These are phyloP conservation scores for Cricetomys ansorgei DNA, from an alignment of 2,113 vertebrate species.

Conservation along the genomic window DNA sequence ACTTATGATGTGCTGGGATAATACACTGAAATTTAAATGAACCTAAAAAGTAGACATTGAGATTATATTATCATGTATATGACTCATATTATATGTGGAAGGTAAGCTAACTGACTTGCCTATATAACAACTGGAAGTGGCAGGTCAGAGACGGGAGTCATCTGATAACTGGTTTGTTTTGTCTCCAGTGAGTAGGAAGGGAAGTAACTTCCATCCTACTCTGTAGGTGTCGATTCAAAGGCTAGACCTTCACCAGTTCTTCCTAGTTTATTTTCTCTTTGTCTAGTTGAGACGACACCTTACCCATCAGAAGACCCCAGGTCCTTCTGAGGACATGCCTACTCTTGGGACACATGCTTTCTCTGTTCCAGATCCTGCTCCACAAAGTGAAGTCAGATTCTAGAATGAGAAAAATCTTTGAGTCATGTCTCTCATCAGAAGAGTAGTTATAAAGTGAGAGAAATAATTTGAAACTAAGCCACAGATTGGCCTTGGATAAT, in stretches of 20 bases:
- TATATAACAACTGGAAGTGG: background rate
- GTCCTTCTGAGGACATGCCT: background rate
- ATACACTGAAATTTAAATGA: background rate
- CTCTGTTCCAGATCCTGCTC: background rate
- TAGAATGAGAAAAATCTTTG: background rate
- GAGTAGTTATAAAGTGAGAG: background rate
- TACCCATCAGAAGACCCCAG: background rate
- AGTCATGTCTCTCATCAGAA: background rate
- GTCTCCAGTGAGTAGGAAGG: background rate
- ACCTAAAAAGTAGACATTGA: background rate
- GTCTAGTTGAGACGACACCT: background rate
- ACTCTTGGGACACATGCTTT: accelerated
- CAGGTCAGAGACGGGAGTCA: background rate
- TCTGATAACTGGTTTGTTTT: too few species aligned
- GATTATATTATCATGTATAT: background rate
- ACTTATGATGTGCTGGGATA: background rate
- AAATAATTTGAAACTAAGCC: background rate
- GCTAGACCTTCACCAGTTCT: background rate
- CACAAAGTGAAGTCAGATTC: accelerated
- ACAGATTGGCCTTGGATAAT: background rate
- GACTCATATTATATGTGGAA: background rate
- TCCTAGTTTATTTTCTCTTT: background rate
- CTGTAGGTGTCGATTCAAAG: background rate
- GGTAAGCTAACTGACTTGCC: background rate
- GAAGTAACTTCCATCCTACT: background rate